Percentiles rank a stretch among this genome's conserved stretches.
phyloP scores from a whole-genome alignment of 64 coral and sea anemone genomes.

The Stichodactyla mertensii region DNA sequence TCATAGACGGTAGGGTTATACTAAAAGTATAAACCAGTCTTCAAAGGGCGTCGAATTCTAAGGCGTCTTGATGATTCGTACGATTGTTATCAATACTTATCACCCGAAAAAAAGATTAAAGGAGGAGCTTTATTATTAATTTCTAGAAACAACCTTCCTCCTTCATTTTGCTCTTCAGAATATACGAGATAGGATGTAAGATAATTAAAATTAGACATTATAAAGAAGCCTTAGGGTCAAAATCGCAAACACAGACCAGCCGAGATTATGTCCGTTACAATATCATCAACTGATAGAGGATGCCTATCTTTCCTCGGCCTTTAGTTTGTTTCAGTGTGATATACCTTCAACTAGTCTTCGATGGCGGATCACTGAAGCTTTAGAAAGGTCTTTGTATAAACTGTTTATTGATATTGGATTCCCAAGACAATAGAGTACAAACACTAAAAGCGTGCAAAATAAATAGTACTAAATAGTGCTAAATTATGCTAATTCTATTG shows the following conservation, averaged over 20 bases:
- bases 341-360: not conserved
- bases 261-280: not conserved
- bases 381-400: not conserved
- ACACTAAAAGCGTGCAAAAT: too few relatives aligned
- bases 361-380: not conserved
- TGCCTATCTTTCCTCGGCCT: too few relatives aligned
- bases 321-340: not conserved
- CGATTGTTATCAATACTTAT: not conserved
- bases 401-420: not conserved
- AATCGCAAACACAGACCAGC: not conserved
- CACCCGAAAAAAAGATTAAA: not conserved
- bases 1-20: not conserved
- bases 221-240: not conserved
- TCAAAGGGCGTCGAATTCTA: not conserved
- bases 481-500: too few relatives aligned
- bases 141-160: conserved; percentile 17
- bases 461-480: too few relatives aligned
- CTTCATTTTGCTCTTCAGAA: not conserved
- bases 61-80: not conserved
- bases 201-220: not conserved
- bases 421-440: not conserved
- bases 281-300: not conserved
- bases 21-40: not conserved
- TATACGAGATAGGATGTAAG: not conserved
- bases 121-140: not conserved